Evolutionary conservation across 2,888 invertebrate genomes (phyloP), one percentile per base, ranked within the genome.

Genomic region (Papilio elwesi): DNA sequence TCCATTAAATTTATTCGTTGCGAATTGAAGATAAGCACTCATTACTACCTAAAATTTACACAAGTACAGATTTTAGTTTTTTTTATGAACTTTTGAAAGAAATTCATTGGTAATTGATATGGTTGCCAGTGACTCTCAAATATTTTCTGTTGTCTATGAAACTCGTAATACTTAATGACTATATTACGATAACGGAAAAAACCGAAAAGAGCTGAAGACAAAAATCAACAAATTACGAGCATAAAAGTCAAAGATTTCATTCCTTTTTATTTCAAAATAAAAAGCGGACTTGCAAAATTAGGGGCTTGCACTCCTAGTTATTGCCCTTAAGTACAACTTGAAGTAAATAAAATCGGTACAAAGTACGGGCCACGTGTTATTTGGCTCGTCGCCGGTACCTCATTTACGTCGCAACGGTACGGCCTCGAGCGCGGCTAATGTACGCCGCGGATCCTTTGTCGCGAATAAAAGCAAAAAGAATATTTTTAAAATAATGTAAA

Each of bases 311-410:
- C 83, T 84, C 83, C 85, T 91, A 90, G 90, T 92, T 93, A 92
- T 92, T 90, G 88, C 92, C 88, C 90, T 86, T 93, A 93, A 93
- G 90, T 93, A 90, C 92, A 91, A 93, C 87, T 89, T 91, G 92
- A 91, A 89, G 90, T 91, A 91, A 92, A 91, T 91, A 91, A 90
- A 90, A 87, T 89, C 78, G 84, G 87, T 86, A 89, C 89, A 87
- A 87, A 87, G 84, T 83, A 87, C 83, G 85, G 83, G 83, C 83
- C 85, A 85, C 86, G 82, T 91, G 89, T 91, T 93, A 93, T 93
- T 93, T 93, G 87, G 92, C 86, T 81, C 90, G 87, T 85, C 90
- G 87, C 85, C 88, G 86, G 87, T 88, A 89, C 88, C 89, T 92
- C 90, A 92, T 92, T 93, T 92, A 90, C 85, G 85, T 82, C 82